Evolutionary conservation across 2,797 vertebrate genomes (phyloP), one percentile per base, ranked within the genome.

Genomic region (Xerus rutilus): DNA sequence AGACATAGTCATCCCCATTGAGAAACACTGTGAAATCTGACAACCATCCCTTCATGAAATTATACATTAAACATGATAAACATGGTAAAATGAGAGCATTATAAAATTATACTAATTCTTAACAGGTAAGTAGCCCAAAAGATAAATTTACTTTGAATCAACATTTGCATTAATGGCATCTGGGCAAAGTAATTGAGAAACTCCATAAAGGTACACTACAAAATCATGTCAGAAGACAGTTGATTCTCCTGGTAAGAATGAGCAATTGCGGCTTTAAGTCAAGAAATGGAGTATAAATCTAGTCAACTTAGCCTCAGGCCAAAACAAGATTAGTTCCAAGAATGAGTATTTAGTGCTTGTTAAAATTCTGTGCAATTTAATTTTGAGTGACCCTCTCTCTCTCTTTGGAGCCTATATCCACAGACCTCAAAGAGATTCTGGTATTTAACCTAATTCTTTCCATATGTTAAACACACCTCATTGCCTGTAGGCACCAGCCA

Each of bases 391-490:
- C 52, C 62, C 11, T 23, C 28, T 76, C 70, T 79, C 78, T 84
- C 52, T 64, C 70, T 88, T 92, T 91, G 73, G 62, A 93, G 20
- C 67, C 62, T 77, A 39, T 5, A 94, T 49, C 65, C 91, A 93
- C 64, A 89, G 89, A 91, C 82, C 90, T 97, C 95, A 97, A 96
- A 96, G 85, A 97, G 81, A 91, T 65, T 93, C 84, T 93, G 84
- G 89, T 89, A 90, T 64, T 96, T 62, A 89, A 91, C 23, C 89
- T 96, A 96, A 97, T 96, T 87, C 95, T 79, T 93, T 95, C 97
- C 96, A 91, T 30, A 93, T 94, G 94, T 82, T 95, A 91, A 73
- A 77, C 62, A 89, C 77, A 97, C 93, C 64, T 96, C 91, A 49
- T 5, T 39, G 89, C 94, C 82, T 47, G 49, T 23, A 89, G 94